phyloP scores from a whole-genome alignment of 2,888 invertebrate species.

The Oegoconia quadripuncta region DNA sequence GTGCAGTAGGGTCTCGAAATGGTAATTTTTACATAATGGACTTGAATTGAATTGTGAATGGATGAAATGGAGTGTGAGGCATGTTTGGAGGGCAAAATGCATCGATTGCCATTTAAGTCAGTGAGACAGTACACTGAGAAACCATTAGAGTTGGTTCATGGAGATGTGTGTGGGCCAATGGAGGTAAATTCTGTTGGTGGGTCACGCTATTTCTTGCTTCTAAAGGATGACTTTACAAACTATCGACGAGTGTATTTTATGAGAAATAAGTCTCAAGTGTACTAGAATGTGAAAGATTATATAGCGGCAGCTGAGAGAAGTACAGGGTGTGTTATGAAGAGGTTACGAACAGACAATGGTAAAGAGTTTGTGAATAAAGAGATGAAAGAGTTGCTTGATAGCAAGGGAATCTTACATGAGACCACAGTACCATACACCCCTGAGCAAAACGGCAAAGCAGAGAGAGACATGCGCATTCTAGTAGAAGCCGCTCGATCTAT shows the following conservation, averaged over 20 bases:
- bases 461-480: constrained; percentile 17
- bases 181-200: constrained; percentile 17
- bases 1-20: neutral
- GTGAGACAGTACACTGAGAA: no score
- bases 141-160: neutral
- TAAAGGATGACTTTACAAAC: constrained; percentile 29
- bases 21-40: neutral
- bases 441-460: constrained; percentile 22
- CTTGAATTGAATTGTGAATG: neutral
- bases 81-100: neutral
- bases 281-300: neutral
- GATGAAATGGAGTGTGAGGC: neutral
- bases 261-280: constrained; percentile 4
- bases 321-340: neutral
- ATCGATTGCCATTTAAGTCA: neutral
- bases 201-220: constrained; percentile 22
- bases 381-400: neutral
- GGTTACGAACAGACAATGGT: constrained; percentile 2
- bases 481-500: constrained; percentile 19
- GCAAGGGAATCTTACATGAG: constrained; percentile 17
- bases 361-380: neutral
- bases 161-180: constrained; percentile 9
- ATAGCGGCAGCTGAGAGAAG: neutral
- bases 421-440: constrained; percentile 21
- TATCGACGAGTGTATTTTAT: constrained; percentile 11